A percentile compares a stretch with the other conserved stretches of the same genome.
phyloP scores from a whole-genome alignment of 2,888 invertebrate species.

The Chorisops tibialis region DNA sequence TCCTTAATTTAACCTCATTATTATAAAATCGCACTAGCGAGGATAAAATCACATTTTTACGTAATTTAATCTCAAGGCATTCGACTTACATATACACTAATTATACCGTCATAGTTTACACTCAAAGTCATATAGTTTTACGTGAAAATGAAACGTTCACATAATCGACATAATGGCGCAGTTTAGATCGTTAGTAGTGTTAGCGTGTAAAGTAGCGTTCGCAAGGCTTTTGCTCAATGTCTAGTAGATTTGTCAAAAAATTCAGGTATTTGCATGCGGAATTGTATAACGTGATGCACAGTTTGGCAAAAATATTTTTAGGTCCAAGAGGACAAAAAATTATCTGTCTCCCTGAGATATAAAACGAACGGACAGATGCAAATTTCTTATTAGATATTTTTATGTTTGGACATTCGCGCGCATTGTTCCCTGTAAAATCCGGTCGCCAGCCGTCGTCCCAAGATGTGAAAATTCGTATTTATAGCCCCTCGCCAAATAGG shows the following conservation, averaged over 20 bases:
- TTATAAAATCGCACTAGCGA: too few relatives aligned
- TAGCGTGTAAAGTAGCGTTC: too few relatives aligned
- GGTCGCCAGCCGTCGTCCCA: slow-evolving; percentile 3
- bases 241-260: neutral
- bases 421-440: slow-evolving; percentile 9
- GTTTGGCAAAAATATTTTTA: slow-evolving; percentile 9
- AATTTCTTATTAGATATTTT: slow-evolving; percentile 1
- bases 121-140: too few relatives aligned
- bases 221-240: too few relatives aligned
- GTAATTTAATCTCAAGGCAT: too few relatives aligned
- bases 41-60: too few relatives aligned
- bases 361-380: slow-evolving; percentile 23
- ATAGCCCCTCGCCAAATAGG: slow-evolving; percentile 17
- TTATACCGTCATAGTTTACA: too few relatives aligned
- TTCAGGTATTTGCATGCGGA: neutral
- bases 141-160: too few relatives aligned
- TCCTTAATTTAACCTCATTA: too few relatives aligned
- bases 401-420: neutral
- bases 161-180: too few relatives aligned
- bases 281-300: slow-evolving; percentile 4
- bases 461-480: slow-evolving; percentile 15
- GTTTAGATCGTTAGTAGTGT: too few relatives aligned
- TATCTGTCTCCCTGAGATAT: slow-evolving; percentile 16
- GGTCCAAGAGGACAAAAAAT: slow-evolving; percentile 1
- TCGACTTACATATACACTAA: too few relatives aligned